Conservation (phyloP, 2,797 vertebrate genomes). For the Rhinichthys osculus region DNA sequence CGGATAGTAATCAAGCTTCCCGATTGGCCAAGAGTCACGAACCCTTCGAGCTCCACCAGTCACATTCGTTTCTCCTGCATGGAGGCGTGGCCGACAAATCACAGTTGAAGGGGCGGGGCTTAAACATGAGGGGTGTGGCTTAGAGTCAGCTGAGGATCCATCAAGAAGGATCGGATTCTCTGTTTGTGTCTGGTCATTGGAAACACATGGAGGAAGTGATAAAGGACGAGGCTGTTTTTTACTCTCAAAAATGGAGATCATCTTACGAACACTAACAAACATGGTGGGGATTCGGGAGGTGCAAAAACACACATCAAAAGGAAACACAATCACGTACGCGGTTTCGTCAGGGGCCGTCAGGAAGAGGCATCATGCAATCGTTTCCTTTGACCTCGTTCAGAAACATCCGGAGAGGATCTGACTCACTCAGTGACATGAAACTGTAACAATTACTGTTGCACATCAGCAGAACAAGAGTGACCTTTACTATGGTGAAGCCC, state of each 20-base stretch:
- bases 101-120: neutral
- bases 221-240: conserved; percentile 50
- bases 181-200: neutral
- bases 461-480: conserved; percentile 2
- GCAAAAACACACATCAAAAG: conserved; percentile 20
- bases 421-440: neutral
- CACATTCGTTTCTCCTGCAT: neutral
- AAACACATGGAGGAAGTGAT: conserved; percentile 32
- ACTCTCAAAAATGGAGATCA: conserved; percentile 61
- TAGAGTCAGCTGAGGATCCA: neutral
- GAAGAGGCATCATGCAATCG: neutral
- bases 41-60: neutral
- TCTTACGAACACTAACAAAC: conserved; percentile 69
- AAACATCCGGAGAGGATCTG: conserved; percentile 12
- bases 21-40: conserved; percentile 58
- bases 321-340: neutral
- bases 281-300: conserved; percentile 50
- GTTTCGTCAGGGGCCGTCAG: neutral
- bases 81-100: neutral
- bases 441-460: neutral
- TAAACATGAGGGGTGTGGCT: neutral
- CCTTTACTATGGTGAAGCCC: neutral
- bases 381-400: conserved; percentile 11
- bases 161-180: neutral
- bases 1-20: conserved; percentile 9